Base-by-base conservation (phyloP, 2,888 invertebrate species). In the Caenorhabditis virilis region DNA sequence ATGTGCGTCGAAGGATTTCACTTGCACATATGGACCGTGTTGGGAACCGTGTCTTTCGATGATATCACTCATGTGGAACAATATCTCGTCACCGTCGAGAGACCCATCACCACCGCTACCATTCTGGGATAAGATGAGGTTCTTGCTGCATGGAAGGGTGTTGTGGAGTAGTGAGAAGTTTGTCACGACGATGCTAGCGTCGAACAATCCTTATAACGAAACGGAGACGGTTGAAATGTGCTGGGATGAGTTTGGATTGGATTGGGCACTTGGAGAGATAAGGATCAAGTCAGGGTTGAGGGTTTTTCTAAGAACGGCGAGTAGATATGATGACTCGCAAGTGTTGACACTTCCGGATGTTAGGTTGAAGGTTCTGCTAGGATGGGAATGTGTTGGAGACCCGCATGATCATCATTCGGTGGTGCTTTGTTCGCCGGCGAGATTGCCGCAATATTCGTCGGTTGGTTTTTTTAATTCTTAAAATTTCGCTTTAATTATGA, bases 181-280 rank as follows among this genome's bases (percentile, higher is more conserved):
- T 84, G 66, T 75, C n/a, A 93, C 93, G 0, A 91, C 95, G 35
- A 86, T 95, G 35, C 87, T 98, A 62, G 95, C 95, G 3, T 95
- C 95, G 0, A 87, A 94, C 13, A 95, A 98, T 86, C 98, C 98
- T 0, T 98, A 97, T 85, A 98, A 98, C 84, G 93, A 93, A 4
- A 97, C 97, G 0, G 98, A 98, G 85, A 92, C 97, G 86, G 95
- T 98, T 92, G 97, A 98, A 85, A 88, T 95, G 69, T 91, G 92
- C 0, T 98, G 97, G 95, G 90, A 89, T 36, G 90, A 92, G 77
- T 89, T 95, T 3, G 90, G 91, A 30, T 89, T 98, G 82, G 94
- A 97, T 79, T 97, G 97, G 95, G 93, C 93, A 0, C 92, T 93
- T 84, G 93, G 72, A 27, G 75, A 78, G 65, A 74, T 77, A 55